These are phyloP conservation scores for Gracilinanus agilis DNA, from an alignment of 2,113 vertebrate genomes.

Conservation along the genomic window DNA sequence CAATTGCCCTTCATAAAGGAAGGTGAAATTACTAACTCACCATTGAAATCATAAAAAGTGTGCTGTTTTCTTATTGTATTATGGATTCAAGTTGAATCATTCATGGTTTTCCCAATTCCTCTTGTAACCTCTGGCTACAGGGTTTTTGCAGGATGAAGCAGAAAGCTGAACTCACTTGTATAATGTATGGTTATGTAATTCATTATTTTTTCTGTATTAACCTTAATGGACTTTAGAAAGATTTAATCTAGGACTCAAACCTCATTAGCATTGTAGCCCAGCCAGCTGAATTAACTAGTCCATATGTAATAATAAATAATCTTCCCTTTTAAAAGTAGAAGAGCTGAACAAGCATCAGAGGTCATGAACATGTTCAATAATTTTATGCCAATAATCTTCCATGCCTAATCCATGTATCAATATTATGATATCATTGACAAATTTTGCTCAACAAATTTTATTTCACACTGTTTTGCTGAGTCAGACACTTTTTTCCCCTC, in stretches of 20 bases:
- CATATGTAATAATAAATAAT: slow-evolving; percentile 22
- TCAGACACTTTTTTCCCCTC: background rate
- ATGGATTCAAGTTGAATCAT: background rate
- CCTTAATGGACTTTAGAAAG: slow-evolving; percentile 38
- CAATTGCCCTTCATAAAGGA: background rate
- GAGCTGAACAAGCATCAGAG: background rate
- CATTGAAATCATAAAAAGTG: background rate
- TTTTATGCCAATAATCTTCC: background rate
- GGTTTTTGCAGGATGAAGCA: background rate
- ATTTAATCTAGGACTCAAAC: slow-evolving; percentile 32
- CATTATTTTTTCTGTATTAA: slow-evolving; percentile 49
- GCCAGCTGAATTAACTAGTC: slow-evolving; percentile 40
- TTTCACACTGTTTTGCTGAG: background rate
- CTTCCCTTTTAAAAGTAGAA: slow-evolving; percentile 22
- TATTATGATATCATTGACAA: background rate
- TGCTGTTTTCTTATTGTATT: background rate
- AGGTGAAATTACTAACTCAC: background rate
- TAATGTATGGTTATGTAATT: background rate
- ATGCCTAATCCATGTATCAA: background rate
- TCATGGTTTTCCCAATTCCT: background rate
- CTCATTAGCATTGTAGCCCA: slow-evolving; percentile 35
- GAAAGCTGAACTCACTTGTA: slow-evolving; percentile 41
- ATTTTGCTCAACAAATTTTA: background rate
- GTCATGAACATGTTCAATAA: background rate
- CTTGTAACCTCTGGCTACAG: background rate